phyloP scores from a whole-genome alignment of 2,113 vertebrate species.

The Prochilodus magdalenae region DNA sequence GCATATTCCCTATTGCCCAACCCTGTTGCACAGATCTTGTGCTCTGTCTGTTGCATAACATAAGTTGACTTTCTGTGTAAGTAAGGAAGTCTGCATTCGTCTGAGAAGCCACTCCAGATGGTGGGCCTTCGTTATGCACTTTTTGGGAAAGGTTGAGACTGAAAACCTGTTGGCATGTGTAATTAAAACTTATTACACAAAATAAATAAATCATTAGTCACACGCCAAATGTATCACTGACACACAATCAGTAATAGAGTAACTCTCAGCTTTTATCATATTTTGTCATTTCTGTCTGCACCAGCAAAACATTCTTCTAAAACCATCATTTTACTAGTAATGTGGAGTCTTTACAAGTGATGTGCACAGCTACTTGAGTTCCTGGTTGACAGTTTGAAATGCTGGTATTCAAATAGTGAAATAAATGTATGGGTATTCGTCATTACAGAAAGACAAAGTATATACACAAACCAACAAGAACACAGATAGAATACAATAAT shows the following conservation, averaged over 20 bases:
- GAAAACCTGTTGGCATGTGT: neutral
- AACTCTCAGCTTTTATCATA: neutral
- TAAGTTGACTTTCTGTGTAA: constrained; percentile 34
- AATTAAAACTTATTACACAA: neutral
- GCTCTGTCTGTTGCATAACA: constrained; percentile 53
- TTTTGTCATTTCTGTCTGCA: too few species aligned
- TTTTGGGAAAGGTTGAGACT: constrained; percentile 21
- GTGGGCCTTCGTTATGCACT: constrained; percentile 10
- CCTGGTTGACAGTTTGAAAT: too few species aligned
- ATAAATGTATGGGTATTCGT: too few species aligned
- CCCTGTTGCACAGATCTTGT: constrained; percentile 26
- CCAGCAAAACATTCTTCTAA: too few species aligned
- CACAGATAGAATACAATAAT: too few species aligned
- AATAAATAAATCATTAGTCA: neutral
- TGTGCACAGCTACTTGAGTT: too few species aligned
- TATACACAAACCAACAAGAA: too few species aligned
- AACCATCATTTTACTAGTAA: too few species aligned
- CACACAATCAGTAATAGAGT: neutral
- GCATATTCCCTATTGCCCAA: constrained; percentile 60
- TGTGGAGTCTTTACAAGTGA: too few species aligned
- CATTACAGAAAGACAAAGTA: too few species aligned
- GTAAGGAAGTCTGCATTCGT: constrained; percentile 65
- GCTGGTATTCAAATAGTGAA: too few species aligned
- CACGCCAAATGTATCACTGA: neutral
- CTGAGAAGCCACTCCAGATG: neutral